Evolutionary conservation across 37 sponge, comb jelly and placozoan species (phyloP).

Genomic region (Beroe ovata): DNA sequence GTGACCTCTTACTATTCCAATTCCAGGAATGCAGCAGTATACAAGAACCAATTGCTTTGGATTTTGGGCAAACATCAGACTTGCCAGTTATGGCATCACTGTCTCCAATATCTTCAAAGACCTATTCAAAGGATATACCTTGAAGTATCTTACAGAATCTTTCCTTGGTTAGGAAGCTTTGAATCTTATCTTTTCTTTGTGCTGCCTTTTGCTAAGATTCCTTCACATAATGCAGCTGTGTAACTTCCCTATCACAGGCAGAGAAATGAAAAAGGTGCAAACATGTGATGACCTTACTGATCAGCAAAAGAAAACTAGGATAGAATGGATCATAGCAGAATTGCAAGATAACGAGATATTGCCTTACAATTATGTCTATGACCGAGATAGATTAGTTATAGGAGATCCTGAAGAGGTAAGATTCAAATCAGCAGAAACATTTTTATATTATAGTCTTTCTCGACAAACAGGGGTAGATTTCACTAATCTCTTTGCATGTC

Average conservation of each 20-base stretch:
- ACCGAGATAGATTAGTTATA: slow-evolving; percentile 61
- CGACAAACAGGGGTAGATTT: too few relatives aligned
- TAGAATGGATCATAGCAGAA: slow-evolving; percentile 66
- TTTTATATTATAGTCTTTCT: too few relatives aligned
- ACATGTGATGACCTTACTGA: slow-evolving; percentile 57
- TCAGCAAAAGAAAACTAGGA: slow-evolving; percentile 50
- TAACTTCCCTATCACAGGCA: not conserved
- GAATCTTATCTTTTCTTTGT: too few relatives aligned
- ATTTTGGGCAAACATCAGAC: slow-evolving; percentile 47
- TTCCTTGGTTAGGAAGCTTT: slow-evolving; percentile 45
- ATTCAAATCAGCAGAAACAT: too few relatives aligned
- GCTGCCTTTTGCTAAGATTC: too few relatives aligned
- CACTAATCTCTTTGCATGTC: too few relatives aligned
- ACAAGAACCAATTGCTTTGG: slow-evolving; percentile 52
- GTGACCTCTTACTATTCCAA: too few relatives aligned
- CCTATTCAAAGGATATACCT: slow-evolving; percentile 33
- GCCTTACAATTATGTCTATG: slow-evolving; percentile 66
- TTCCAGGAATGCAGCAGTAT: slow-evolving; percentile 53
- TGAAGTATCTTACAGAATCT: slow-evolving; percentile 55
- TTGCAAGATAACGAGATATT: slow-evolving; percentile 38
- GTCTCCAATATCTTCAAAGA: slow-evolving; percentile 47
- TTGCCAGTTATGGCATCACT: slow-evolving; percentile 6
- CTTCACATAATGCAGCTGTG: too few relatives aligned
- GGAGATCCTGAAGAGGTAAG: slow-evolving; percentile 62
- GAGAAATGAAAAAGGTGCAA: slow-evolving; percentile 64